Evolutionary conservation across 2,113 vertebrate genomes (phyloP), one percentile per base, ranked within the genome.

Genomic region (Erinaceus europaeus): DNA sequence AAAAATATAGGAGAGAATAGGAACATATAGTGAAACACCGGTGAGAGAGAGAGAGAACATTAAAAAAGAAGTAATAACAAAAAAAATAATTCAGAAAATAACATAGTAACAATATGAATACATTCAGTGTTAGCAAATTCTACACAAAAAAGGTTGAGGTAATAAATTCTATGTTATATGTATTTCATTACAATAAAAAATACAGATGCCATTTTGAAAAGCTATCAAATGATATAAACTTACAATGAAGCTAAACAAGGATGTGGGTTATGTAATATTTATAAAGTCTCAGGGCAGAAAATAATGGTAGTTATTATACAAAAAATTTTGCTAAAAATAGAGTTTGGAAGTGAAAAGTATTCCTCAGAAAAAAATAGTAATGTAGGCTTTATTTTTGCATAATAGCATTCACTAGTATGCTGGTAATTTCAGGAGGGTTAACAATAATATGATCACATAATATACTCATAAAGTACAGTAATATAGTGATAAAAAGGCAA

Each of bases 301-400:
- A 5, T 25, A 36, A 76, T 40, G 74, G 27, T 32, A 59, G 29
- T 57, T 82, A 81, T 68, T 55, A 65, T 5, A 36, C 20, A 42
- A 32, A 75, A 80, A 85, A 15, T 85, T 77, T 67, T 78, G 27
- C 15, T 80, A 82, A 82, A 88, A 85, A 84, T 68, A 88, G 44
- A 27, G 32, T 48, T 71, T 18, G 32, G 7, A 75, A 61, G 15
- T 71, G 29, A n/a, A 75, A 74, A 77, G 82, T 12, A 69, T 75
- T 7, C 61, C 81, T 52, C 46, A 29, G 20, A 25, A 4, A 42
- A 48, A 86, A 68, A 53, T 11, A 55, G 4, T 44, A 46, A 40
- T 69, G 2, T 29, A 23, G 57, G 14, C 27, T 74, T 90, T 88
- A 50, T 5, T 84, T 89, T 84, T 80, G 1, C 73, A 18, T 71